phyloP scores from a whole-genome alignment of 2,888 invertebrate species.

The Caenorhabditis wallacei region DNA sequence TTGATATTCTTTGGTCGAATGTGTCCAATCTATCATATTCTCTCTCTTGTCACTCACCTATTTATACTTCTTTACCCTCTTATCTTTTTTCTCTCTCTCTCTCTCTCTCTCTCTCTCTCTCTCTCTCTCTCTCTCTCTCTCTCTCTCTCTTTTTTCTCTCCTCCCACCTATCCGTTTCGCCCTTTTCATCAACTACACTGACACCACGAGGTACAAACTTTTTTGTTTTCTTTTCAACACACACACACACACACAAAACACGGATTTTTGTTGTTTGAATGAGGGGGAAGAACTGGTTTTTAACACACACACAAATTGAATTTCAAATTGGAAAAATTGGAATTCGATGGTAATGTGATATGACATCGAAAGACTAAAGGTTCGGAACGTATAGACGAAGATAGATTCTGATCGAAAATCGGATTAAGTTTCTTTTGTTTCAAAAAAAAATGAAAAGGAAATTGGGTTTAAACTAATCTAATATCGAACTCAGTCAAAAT shows the following conservation, averaged over 20 bases:
- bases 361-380: slow-evolving; percentile 27
- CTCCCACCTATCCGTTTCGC: neutral
- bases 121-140: neutral
- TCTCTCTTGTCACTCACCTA: neutral
- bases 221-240: neutral
- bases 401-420: slow-evolving; percentile 14
- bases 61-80: neutral
- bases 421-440: neutral
- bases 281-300: neutral
- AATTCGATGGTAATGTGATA: slow-evolving; percentile 9
- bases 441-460: no score
- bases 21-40: neutral
- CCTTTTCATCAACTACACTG: neutral
- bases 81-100: neutral
- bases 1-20: neutral
- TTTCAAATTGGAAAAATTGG: slow-evolving; percentile 13
- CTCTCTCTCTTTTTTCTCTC: neutral
- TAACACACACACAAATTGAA: neutral
- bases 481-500: no score
- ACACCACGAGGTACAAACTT: slow-evolving; percentile 14
- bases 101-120: neutral
- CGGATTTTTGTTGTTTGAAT: slow-evolving; percentile 1
- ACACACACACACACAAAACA: slow-evolving; percentile 17
- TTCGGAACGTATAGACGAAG: neutral
- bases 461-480: no score